A percentile compares a stretch with the other conserved stretches of the same genome.
Evolutionary conservation across 2,113 vertebrate genomes (phyloP).

Genomic region (Corythoichthys intestinalis): DNA sequence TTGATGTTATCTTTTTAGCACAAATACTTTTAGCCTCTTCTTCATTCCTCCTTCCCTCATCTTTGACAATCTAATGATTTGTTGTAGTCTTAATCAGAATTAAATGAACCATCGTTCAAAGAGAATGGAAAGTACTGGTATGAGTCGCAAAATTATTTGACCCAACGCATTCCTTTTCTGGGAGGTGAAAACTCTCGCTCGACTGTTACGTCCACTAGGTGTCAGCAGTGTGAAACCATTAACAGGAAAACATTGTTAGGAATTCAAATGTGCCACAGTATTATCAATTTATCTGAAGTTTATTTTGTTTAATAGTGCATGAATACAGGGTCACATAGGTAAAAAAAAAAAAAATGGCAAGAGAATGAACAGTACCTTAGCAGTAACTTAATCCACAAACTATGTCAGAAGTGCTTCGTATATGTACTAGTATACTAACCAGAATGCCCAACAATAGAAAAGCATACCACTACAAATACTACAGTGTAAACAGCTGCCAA

Average conservation of each 20-base stretch:
- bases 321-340: neutral
- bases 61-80: no score
- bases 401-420: conserved; percentile 4
- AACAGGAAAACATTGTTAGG: neutral
- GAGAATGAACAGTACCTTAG: conserved; percentile 3
- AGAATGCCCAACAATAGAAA: conserved; percentile 17
- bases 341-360: neutral
- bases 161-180: neutral
- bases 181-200: neutral
- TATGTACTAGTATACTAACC: neutral
- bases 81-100: no score
- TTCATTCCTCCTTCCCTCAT: no score
- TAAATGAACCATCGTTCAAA: no score
- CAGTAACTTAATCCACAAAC: conserved; percentile 1
- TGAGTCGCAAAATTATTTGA: neutral
- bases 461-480: conserved; percentile 15
- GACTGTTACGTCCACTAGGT: conserved; percentile 40
- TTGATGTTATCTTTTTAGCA: no score
- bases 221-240: conserved; percentile 33
- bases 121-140: neutral
- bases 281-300: neutral
- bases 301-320: neutral
- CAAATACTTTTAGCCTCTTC: no score
- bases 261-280: neutral
- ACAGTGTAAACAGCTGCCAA: conserved; percentile 46